These are phyloP conservation scores for Acanthornis magna DNA, from an alignment of 2,797 vertebrate genomes.

Conservation along the genomic window DNA sequence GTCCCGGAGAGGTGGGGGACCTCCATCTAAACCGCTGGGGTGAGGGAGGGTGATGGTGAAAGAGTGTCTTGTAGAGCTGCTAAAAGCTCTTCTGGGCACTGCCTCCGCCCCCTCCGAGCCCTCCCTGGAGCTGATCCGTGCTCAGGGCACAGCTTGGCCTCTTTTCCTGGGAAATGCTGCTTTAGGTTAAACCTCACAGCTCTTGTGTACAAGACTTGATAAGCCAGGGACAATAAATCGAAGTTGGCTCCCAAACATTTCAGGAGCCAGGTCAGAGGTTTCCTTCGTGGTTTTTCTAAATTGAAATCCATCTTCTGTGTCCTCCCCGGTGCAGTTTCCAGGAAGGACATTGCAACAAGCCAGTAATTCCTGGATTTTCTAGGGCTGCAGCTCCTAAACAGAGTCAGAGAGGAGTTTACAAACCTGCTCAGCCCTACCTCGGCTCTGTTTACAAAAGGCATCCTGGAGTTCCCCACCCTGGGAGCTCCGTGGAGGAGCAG, in stretches of 20 bases:
- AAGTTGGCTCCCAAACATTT: constrained; percentile 8
- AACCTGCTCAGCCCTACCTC: neutral
- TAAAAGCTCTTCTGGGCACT: fast-evolving
- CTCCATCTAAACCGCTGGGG: neutral
- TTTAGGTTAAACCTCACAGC: neutral
- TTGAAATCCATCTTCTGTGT: neutral
- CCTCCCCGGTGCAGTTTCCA: neutral
- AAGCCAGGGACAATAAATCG: neutral
- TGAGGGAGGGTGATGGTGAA: neutral
- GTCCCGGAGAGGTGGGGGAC: neutral
- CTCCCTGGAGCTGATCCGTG: neutral
- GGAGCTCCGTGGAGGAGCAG: neutral
- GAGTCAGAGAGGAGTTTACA: neutral
- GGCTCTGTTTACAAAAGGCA: neutral
- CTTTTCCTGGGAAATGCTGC: neutral
- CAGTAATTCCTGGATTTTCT: neutral
- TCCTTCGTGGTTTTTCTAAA: neutral
- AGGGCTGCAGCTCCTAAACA: neutral
- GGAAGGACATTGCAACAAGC: neutral
- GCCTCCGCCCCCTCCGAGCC: neutral
- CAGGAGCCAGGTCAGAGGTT: constrained; percentile 26
- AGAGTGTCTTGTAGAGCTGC: fast-evolving
- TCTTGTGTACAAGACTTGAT: neutral
- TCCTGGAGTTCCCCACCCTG: fast-evolving
- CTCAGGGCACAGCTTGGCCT: neutral